These are phyloP conservation scores for Syngnathus typhle DNA, from an alignment of 2,113 vertebrate genomes.

Conservation along the genomic window DNA sequence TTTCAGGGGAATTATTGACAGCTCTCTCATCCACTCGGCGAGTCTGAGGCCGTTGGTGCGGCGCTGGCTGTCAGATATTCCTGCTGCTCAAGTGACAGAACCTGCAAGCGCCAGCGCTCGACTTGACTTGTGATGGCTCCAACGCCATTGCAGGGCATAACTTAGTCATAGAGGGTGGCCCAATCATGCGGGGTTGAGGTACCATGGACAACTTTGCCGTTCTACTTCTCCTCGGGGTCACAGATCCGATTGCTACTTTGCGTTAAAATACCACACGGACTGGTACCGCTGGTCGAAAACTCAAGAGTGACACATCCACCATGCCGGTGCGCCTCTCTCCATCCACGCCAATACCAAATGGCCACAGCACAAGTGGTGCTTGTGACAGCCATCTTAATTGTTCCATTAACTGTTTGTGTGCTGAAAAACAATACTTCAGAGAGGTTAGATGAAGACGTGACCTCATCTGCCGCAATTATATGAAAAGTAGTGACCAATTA, in stretches of 20 bases:
- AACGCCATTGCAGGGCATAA: conserved; percentile 87
- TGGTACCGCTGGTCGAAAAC: conserved; percentile 10
- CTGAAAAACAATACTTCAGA: conserved; percentile 69
- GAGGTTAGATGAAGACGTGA: conserved; percentile 61
- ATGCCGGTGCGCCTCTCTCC: conserved; percentile 25
- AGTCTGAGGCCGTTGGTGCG: conserved; percentile 75
- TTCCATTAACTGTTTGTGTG: conserved; percentile 66
- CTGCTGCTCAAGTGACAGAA: conserved; percentile 78
- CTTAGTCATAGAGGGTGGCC: conserved; percentile 84
- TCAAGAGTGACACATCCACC: conserved; percentile 16
- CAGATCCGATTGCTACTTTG: background rate
- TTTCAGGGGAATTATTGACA: conserved; percentile 80
- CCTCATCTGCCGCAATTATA: conserved; percentile 67
- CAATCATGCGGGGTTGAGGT: conserved; percentile 51
- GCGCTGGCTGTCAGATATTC: conserved; percentile 78
- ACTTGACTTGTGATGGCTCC: conserved; percentile 78
- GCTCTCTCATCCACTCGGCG: conserved; percentile 76
- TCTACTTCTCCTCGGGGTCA: background rate
- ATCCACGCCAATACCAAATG: conserved; percentile 46
- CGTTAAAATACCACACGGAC: background rate
- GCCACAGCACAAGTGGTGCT: conserved; percentile 52
- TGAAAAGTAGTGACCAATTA: conserved; percentile 72
- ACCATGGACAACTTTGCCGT: conserved; percentile 36
- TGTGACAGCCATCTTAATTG: conserved; percentile 60
- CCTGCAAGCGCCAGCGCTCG: conserved; percentile 79